These are phyloP conservation scores for Lordiphosa mommai DNA, from an alignment of 1,140 invertebrate species.

Conservation along the genomic window DNA sequence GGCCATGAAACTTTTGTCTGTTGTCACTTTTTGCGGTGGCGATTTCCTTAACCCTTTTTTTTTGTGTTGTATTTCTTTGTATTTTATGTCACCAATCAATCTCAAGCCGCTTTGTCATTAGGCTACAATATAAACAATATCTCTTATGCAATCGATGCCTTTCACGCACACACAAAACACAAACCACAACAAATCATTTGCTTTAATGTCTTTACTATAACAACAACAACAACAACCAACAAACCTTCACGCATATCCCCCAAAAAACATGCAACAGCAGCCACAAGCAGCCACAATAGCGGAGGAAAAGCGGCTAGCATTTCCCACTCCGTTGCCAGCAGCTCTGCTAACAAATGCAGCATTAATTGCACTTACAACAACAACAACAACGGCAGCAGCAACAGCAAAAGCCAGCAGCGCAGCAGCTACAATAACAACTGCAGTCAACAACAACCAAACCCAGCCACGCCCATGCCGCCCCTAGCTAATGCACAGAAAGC, in stretches of 20 bases:
- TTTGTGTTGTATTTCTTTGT: no score
- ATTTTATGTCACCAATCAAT: no score
- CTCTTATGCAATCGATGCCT: constrained; percentile 44
- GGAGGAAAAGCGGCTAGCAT: constrained; percentile 32
- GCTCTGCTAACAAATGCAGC: constrained; percentile 45
- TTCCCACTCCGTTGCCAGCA: constrained; percentile 1
- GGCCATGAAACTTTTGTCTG: no score
- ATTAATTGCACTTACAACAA: constrained; percentile 47
- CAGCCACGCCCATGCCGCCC: constrained; percentile 63
- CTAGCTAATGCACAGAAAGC: constrained; percentile 60
- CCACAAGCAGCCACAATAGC: constrained; percentile 21
- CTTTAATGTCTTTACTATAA: constrained; percentile 52
- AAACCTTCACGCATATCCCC: constrained; percentile 34
- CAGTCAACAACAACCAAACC: constrained; percentile 2
- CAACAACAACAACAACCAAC: constrained; percentile 29
- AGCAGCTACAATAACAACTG: constrained; percentile 28
- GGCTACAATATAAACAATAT: constrained; percentile 16
- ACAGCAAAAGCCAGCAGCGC: constrained; percentile 18
- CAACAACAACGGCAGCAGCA: constrained; percentile 24
- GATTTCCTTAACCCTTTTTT: no score
- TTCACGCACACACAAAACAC: constrained; percentile 21
- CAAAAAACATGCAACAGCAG: neutral
- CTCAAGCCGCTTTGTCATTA: no score
- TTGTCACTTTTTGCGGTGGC: no score
- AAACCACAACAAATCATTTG: constrained; percentile 34